Evolutionary conservation across 2,797 vertebrate genomes (phyloP), one percentile per base, ranked within the genome.

Genomic region (Acanthis flammea): DNA sequence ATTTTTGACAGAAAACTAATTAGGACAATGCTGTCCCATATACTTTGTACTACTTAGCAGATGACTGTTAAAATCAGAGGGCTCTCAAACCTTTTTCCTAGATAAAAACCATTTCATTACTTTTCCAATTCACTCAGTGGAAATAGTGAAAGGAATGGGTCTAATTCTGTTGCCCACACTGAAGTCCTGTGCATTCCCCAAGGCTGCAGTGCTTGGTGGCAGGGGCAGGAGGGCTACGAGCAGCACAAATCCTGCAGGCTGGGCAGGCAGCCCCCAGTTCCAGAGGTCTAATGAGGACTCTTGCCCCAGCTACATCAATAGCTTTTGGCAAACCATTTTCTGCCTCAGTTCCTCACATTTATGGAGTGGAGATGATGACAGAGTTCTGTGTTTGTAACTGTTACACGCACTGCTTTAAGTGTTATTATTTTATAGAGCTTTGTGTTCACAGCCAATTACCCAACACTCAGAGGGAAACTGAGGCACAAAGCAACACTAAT

Each of bases 331-430:
- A 95, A 80, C 19, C 70, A 86, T 90, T 94, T 96, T 95, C 94
- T 96, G 94, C 92, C 94, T 96, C 95, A 78, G 78, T 86, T 96
- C 85, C 82, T 90, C 89, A 53, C 82, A 63, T 81, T 94, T 84
- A 62, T 81, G 41, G 77, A 88, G 85, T 35, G 18, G 54, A 94
- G 74, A 88, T 39, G 85, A 92, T 82, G 88, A 72, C 71, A 82
- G 78, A 1, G 0, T 58, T 92, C 81, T 54, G 23, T 58, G 75
- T 65, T 90, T 86, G 31, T 75, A 86, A 77, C 66, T 68, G 37
- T 44, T 68, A 48, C 2, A 75, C 16, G 33, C 72, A 35, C 44
- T 60, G 62, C 21, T 92, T 77, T 92, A 92, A 72, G 54, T 83
- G 81, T 55, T 87, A 35, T 50, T 78, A 75, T 92, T 95, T 86